Evolutionary conservation across 2,113 vertebrate species (phyloP).

Genomic region (Coptodon bakossiorum): DNA sequence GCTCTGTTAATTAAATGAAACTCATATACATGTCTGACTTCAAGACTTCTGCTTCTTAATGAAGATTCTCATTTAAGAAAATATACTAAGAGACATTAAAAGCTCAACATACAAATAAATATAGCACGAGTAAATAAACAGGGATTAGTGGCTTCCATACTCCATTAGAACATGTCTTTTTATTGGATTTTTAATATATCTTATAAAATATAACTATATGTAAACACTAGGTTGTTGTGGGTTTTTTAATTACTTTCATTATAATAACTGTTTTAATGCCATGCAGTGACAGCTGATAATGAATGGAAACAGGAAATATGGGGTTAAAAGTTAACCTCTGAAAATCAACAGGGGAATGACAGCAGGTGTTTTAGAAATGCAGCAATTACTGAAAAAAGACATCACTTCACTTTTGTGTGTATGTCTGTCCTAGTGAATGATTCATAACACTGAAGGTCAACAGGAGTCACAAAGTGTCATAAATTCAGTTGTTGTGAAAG

Average conservation of each 20-base stretch:
- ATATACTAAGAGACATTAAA: neutral
- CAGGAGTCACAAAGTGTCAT: too few species aligned
- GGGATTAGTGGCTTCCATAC: too few species aligned
- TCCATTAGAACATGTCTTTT: too few species aligned
- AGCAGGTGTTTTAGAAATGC: too few species aligned
- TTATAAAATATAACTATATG: too few species aligned
- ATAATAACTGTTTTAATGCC: neutral
- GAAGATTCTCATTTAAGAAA: fast-evolving
- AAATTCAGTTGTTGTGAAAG: too few species aligned
- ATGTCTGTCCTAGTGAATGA: too few species aligned
- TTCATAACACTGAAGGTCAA: too few species aligned
- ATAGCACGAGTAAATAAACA: neutral
- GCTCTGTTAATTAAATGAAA: fast-evolving
- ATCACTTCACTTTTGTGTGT: too few species aligned
- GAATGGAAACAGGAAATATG: neutral
- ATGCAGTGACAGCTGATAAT: too few species aligned
- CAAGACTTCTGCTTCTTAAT: neutral
- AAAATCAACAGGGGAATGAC: too few species aligned
- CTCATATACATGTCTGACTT: neutral
- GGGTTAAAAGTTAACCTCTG: neutral
- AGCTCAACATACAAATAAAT: neutral
- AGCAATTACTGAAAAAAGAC: fast-evolving
- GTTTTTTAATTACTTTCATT: neutral
- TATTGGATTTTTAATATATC: fast-evolving
- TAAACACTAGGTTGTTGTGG: too few species aligned